Conservation (phyloP, 1,140 invertebrate genomes). For the Drosophila sturtevanti region DNA sequence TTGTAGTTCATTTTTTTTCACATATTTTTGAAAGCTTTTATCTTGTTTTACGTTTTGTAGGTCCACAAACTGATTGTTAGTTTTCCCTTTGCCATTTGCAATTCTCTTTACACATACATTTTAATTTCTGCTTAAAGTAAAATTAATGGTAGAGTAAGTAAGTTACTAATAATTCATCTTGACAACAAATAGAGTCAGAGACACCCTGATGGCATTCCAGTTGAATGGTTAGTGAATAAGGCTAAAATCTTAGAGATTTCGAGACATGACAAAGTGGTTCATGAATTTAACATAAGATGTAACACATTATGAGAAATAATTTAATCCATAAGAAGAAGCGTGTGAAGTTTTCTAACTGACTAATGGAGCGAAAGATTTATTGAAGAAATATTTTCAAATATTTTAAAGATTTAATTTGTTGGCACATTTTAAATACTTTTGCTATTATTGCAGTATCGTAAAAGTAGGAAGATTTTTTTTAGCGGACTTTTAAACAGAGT, state of each 20-base stretch:
- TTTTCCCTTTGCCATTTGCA: too few species aligned
- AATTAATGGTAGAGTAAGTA: neutral
- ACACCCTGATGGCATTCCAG: neutral
- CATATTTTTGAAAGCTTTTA: too few species aligned
- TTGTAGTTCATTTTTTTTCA: too few species aligned
- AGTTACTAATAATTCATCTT: neutral
- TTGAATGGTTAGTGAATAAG: neutral
- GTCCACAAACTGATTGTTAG: too few species aligned
- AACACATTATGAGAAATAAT: neutral
- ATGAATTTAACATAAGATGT: conserved; percentile 7
- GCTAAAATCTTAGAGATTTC: neutral
- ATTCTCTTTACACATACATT: too few species aligned
- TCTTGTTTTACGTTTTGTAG: too few species aligned
- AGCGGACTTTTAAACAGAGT: neutral
- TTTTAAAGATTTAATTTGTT: too few species aligned
- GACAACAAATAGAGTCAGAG: neutral
- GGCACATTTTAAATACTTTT: too few species aligned
- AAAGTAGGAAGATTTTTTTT: neutral
- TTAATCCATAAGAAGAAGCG: neutral
- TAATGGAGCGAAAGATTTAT: neutral
- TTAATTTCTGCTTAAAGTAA: neutral
- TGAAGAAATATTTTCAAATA: too few species aligned
- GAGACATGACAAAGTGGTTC: neutral
- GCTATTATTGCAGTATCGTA: too few species aligned
- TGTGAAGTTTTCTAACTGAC: neutral